Evolutionary conservation across 2,888 invertebrate species (phyloP).

Genomic region (Crocallis elinguaria): DNA sequence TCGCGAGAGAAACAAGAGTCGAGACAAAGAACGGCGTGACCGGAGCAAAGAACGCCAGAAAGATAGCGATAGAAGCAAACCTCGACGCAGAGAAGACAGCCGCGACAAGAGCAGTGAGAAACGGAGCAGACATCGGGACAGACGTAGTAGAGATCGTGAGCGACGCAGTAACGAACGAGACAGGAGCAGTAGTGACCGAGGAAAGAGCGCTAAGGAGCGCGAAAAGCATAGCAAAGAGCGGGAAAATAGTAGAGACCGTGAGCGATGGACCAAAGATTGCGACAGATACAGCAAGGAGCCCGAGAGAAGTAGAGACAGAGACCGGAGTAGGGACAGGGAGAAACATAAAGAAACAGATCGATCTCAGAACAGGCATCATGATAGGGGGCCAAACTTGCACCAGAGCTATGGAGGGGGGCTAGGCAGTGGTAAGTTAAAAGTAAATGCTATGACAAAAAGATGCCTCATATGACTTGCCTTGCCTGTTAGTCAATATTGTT

Average conservation of each 20-base stretch:
- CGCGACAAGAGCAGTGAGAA: slow-evolving; percentile 18
- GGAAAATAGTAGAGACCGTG: no score
- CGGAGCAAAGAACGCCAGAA: slow-evolving; percentile 31
- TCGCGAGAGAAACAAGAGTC: slow-evolving; percentile 40
- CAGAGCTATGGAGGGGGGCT: slow-evolving; percentile 59
- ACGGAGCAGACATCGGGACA: slow-evolving; percentile 42
- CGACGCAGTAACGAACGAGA: slow-evolving; percentile 33
- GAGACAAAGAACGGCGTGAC: slow-evolving; percentile 36
- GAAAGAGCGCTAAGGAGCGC: slow-evolving; percentile 32
- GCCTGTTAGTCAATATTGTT: no score
- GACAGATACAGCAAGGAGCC: not conserved
- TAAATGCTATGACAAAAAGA: not conserved
- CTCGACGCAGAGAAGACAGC: slow-evolving; percentile 3
- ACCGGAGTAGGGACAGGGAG: slow-evolving; percentile 31
- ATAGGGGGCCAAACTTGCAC: slow-evolving; percentile 51
- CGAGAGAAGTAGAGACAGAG: slow-evolving; percentile 15
- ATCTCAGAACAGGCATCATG: slow-evolving; percentile 39
- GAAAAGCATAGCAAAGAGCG: slow-evolving; percentile 29
- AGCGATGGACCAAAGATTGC: slow-evolving; percentile 5
- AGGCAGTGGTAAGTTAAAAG: slow-evolving; percentile 67
- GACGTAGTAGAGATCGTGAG: slow-evolving; percentile 34
- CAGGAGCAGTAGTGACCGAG: slow-evolving; percentile 30
- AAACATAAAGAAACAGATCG: slow-evolving; percentile 17
- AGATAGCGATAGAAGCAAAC: slow-evolving; percentile 14
- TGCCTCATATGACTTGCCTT: not conserved